These are phyloP conservation scores for Hemibagrus wyckioides DNA, from an alignment of 2,113 vertebrate genomes.

Conservation along the genomic window DNA sequence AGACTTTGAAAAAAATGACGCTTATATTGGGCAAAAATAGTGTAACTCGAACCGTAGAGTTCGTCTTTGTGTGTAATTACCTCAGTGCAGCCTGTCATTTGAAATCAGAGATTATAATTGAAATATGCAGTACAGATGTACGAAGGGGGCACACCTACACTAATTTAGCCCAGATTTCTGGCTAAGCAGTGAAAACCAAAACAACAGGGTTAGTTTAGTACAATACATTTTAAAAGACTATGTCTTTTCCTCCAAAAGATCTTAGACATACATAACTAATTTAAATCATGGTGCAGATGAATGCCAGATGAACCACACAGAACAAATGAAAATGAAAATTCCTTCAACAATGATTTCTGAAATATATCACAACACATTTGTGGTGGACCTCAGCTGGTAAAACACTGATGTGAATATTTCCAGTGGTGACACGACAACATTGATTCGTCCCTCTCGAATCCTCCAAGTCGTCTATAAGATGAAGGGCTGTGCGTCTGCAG, in stretches of 20 bases:
- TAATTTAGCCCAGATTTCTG: conserved; percentile 32
- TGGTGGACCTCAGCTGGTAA: not conserved
- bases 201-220: conserved; percentile 12
- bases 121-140: conserved; percentile 26
- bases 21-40: not conserved
- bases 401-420: not conserved
- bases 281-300: not conserved
- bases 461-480: not conserved
- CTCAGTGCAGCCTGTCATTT: conserved; percentile 12
- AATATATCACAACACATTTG: not conserved
- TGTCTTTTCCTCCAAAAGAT: not conserved
- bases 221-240: not conserved
- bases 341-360: not conserved
- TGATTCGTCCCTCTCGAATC: not conserved
- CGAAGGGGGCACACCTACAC: conserved; percentile 15
- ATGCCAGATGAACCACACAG: not conserved
- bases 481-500: not conserved
- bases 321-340: not conserved
- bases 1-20: not conserved
- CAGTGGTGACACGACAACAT: not conserved
- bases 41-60: not conserved
- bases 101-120: conserved; percentile 38
- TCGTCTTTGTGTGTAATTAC: conserved; percentile 15
- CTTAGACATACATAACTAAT: not conserved
- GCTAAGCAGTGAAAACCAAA: conserved; percentile 5